Evolutionary conservation across 2,888 invertebrate genomes (phyloP).

Genomic region (Acleris laterana): DNA sequence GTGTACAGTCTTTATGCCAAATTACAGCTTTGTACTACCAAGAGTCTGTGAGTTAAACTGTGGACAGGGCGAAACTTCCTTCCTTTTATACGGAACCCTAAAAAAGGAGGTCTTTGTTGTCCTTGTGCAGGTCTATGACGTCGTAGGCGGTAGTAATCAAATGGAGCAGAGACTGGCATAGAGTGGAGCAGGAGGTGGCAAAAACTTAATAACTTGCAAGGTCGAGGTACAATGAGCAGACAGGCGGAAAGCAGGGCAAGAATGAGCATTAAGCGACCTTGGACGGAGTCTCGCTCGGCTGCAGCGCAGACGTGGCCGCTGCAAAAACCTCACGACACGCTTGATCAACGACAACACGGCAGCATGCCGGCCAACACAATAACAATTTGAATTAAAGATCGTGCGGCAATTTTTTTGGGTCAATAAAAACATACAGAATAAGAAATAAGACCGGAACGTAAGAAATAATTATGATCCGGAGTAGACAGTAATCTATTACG

Average conservation of each 20-base stretch:
- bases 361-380: conserved; percentile 39
- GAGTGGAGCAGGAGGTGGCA: conserved; percentile 45
- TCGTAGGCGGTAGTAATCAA: conserved; percentile 48
- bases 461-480: too few relatives aligned
- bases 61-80: too few relatives aligned
- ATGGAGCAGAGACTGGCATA: conserved; percentile 43
- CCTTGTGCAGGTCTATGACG: conserved; percentile 46
- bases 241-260: conserved; percentile 62
- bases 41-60: too few relatives aligned
- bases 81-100: too few relatives aligned
- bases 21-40: too few relatives aligned
- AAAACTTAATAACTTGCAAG: conserved; percentile 65
- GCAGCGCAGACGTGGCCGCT: conserved; percentile 49
- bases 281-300: conserved; percentile 66
- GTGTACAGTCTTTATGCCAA: too few relatives aligned
- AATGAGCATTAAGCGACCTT: conserved; percentile 63
- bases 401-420: conserved; percentile 20
- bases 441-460: not conserved
- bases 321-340: conserved; percentile 67
- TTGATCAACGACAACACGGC: conserved; percentile 50
- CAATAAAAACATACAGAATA: conserved; percentile 2
- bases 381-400: conserved; percentile 30
- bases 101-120: conserved; percentile 48
- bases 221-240: conserved; percentile 57
- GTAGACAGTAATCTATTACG: too few relatives aligned